Evolutionary conservation across 2,797 vertebrate species (phyloP).

Genomic region (Vireo griseus): DNA sequence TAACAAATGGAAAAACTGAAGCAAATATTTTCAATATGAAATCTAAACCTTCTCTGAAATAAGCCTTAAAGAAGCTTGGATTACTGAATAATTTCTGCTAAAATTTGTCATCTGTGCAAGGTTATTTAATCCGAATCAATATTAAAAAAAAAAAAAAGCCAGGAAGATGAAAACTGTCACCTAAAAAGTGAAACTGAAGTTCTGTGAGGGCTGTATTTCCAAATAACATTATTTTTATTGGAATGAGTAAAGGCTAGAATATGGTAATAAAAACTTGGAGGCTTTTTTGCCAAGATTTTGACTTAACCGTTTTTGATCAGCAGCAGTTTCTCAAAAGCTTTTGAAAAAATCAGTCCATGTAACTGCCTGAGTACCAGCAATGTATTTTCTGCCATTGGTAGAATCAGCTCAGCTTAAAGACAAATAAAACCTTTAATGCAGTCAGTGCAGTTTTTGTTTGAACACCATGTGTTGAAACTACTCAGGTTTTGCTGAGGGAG

Average conservation of each 20-base stretch:
- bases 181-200: slow-evolving; percentile 26
- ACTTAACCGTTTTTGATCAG: not conserved
- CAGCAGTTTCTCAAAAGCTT: not conserved
- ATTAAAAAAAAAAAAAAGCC: not conserved
- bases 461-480: not conserved
- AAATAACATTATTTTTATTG: slow-evolving; percentile 44
- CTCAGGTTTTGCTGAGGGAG: not conserved
- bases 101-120: not conserved
- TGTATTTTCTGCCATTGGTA: not conserved
- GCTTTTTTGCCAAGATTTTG: not conserved
- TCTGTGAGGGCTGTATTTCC: not conserved
- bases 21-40: slow-evolving; percentile 39
- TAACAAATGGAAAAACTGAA: slow-evolving; percentile 46
- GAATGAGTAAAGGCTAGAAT: not conserved
- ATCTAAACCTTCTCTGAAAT: slow-evolving; percentile 34
- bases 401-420: not conserved
- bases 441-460: not conserved
- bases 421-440: not conserved
- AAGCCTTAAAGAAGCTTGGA: slow-evolving; percentile 52
- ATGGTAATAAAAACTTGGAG: not conserved
- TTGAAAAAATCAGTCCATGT: not conserved
- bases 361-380: not conserved
- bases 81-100: slow-evolving; percentile 49
- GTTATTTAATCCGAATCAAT: slow-evolving; percentile 45
- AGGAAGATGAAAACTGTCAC: slow-evolving; percentile 38